phyloP scores from a whole-genome alignment of 2,113 vertebrate species.

The Hymenochirus boettgeri region DNA sequence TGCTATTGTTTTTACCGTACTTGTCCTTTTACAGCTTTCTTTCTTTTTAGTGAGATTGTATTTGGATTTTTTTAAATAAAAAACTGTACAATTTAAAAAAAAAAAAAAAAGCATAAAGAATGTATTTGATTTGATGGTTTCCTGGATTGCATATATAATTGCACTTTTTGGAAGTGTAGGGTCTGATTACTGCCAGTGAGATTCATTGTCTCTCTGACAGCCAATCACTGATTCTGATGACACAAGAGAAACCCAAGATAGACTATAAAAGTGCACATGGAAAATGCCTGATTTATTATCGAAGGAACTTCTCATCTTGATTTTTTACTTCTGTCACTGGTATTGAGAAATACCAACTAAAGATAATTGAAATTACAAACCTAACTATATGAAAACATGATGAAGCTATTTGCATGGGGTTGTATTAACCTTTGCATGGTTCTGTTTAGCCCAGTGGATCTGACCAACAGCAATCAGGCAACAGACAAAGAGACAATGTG shows the following conservation, averaged over 20 bases:
- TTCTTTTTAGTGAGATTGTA: no score
- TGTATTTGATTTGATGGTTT: neutral
- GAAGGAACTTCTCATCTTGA: slow-evolving; percentile 64
- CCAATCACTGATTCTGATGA: slow-evolving; percentile 93
- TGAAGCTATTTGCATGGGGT: slow-evolving; percentile 61
- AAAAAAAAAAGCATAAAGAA: no score
- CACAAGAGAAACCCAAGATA: slow-evolving; percentile 84
- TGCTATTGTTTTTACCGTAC: no score
- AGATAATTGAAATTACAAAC: slow-evolving; percentile 47
- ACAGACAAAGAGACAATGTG: slow-evolving; percentile 80
- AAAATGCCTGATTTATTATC: slow-evolving; percentile 84
- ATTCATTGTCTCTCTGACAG: slow-evolving; percentile 89
- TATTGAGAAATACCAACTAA: neutral
- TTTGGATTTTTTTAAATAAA: no score
- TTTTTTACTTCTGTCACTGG: neutral
- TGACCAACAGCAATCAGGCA: slow-evolving; percentile 72
- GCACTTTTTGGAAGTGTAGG: slow-evolving; percentile 65
- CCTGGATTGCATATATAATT: slow-evolving; percentile 6
- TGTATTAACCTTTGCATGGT: slow-evolving; percentile 76
- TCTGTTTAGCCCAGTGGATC: slow-evolving; percentile 71
- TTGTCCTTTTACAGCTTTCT: no score
- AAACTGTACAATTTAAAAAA: no score
- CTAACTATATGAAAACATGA: slow-evolving; percentile 72
- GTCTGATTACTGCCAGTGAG: slow-evolving; percentile 81
- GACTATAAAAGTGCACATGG: slow-evolving; percentile 93